Base-by-base conservation (phyloP, 2,888 invertebrate genomes). In the Thereva unica region DNA sequence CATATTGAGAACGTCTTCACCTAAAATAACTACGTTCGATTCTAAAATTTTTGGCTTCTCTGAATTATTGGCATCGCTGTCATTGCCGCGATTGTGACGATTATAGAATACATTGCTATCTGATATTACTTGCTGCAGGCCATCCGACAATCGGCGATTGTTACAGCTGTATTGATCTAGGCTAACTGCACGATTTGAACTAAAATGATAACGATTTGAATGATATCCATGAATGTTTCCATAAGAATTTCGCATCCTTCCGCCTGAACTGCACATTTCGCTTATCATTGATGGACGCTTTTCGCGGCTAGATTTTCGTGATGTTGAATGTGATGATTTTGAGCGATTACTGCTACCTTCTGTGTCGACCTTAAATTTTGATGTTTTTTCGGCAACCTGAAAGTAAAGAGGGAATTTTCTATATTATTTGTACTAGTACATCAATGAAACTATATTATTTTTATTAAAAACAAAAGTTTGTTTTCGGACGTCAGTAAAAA, bases 341-440 rank as follows among this genome's bases (percentile, higher is more conserved):
- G 85, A 86, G 4, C 88, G 79, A 34, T 81, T 79, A 72, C 83
- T 78, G 70, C 82, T 83, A 65, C 86, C 85, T 75, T 89, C 89
- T 1, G 89, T 89, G 42, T 89, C 88, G 71, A 90, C 90, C 77
- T 89, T 90, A 76, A 90, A 90, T 76, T 89, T 89, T 45, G 89
- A 83, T 2, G 90, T 85, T 76, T 88, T 88, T 76, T 90, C 90
- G 69, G 89, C 84, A 40, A 85, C 84, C 75, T 84, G 68, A 3
- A 71, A 73, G n/a, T 7, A 9, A 59, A 37, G 54, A 69, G 45
- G 49, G 4, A n/a, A n/a, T n/a, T 34, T 56, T 56, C n/a, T 42
- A 3, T 42, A 9, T 42, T 42, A 42, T 9, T 42, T 42, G 42
- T 7, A 7, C 42, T 5, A 47, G 4, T 0, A 10, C 12, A 47